phyloP scores from a whole-genome alignment of 2,797 vertebrate genomes.

The Delichon dasypus region DNA sequence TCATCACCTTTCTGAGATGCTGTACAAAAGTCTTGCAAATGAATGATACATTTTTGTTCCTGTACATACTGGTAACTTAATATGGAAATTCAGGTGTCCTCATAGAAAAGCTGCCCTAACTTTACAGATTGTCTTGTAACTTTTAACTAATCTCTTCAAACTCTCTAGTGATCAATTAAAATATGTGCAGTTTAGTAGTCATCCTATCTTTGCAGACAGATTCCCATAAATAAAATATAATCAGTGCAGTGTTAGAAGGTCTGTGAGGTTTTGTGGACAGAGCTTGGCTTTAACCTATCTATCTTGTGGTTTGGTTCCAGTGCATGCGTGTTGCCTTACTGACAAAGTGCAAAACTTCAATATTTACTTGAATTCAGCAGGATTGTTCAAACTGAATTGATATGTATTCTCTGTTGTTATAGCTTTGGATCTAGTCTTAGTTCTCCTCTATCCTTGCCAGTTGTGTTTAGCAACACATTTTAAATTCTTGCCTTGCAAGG shows the following conservation, averaged over 20 bases:
- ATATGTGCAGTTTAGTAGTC: neutral
- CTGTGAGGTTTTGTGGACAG: neutral
- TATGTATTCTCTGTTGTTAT: neutral
- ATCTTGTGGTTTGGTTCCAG: slow-evolving; percentile 26
- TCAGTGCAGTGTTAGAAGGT: slow-evolving; percentile 19
- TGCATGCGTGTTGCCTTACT: neutral
- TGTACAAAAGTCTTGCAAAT: neutral
- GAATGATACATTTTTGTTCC: neutral
- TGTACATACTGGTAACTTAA: neutral
- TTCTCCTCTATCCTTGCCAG: neutral
- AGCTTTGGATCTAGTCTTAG: neutral
- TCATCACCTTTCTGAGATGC: slow-evolving; percentile 13
- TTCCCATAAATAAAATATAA: slow-evolving; percentile 21
- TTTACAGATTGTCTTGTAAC: neutral
- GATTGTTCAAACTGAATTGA: neutral
- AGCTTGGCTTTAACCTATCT: neutral
- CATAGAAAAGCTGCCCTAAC: neutral
- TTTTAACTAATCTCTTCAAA: neutral
- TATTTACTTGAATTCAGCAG: neutral
- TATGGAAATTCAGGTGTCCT: neutral
- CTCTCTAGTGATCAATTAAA: neutral
- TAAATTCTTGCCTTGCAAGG: neutral
- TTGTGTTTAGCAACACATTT: neutral
- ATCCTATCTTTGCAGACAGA: neutral
- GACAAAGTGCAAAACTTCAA: slow-evolving; percentile 31